A percentile compares a stretch with the other conserved stretches of the same genome.
Conservation (phyloP, 2,113 vertebrate species). For the Erythrolamprus reginae region DNA sequence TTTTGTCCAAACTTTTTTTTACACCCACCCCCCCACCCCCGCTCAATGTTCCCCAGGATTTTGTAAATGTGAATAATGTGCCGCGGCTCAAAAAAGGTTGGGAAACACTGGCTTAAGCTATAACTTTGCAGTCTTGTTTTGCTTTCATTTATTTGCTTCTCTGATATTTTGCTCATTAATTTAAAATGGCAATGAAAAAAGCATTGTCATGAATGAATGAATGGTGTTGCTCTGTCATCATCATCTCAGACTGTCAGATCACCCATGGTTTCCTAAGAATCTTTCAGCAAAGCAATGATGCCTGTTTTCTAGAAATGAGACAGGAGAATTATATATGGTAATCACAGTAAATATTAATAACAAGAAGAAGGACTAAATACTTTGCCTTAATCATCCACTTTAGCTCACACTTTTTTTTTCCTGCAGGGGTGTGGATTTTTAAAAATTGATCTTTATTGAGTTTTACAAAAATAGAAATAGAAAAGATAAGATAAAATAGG, state of each 20-base stretch:
- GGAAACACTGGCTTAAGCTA: background rate
- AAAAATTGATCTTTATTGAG: too few relatives aligned
- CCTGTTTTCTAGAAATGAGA: slow-evolving; percentile 16
- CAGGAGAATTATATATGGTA: background rate
- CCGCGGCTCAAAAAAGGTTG: too few relatives aligned
- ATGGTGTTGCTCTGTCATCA: background rate
- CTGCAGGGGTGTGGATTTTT: background rate
- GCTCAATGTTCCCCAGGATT: too few relatives aligned
- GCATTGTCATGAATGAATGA: background rate
- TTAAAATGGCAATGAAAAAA: background rate
- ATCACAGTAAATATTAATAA: background rate
- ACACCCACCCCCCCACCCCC: too few relatives aligned
- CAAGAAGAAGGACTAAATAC: slow-evolving; percentile 26
- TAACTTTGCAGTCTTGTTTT: background rate
- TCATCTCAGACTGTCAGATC: background rate
- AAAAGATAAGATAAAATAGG: too few relatives aligned
- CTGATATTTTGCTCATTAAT: slow-evolving; percentile 18
- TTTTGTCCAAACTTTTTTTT: too few relatives aligned
- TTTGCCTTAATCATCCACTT: background rate
- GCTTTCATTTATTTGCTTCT: background rate
- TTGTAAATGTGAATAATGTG: too few relatives aligned
- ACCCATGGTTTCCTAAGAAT: slow-evolving; percentile 1
- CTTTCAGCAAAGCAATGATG: background rate
- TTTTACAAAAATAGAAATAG: too few relatives aligned
- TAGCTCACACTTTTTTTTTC: slow-evolving; percentile 12